Evolutionary conservation across 1,140 invertebrate species (phyloP), one percentile per base, ranked within the genome.

Genomic region (Bombus polaris): DNA sequence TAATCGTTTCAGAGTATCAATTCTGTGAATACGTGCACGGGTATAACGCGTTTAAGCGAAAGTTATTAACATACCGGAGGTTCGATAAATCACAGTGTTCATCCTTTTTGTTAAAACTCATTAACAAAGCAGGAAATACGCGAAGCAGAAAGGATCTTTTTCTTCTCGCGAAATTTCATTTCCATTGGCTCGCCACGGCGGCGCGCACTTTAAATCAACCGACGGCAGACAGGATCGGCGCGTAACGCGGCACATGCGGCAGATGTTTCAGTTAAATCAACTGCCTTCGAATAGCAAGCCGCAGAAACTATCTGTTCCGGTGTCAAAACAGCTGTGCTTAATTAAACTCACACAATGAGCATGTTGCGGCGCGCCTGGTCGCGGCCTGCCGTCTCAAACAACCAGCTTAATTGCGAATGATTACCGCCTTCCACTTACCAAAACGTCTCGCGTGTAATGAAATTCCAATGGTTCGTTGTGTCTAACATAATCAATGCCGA

Each of bases 181-280:
- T 87, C 74, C 85, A 72, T 32, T 28, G 72, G 57, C 37, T 53
- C 76, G 35, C n/a, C 53, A 32, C 22, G 72, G 78, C 66, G 66
- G 75, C 76, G 85, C 65, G 88, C 81, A 87, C 90, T 89, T 92
- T 92, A 92, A 92, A 92, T 92, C 90, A 92, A 90, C 74, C 77
- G 62, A 47, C 66, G 74, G 83, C 83, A 82, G 91, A 87, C 87
- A 87, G 87, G 68, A 65, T 76, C 79, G 78, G 88, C 88, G 82
- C 87, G 89, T 93, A 91, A 92, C 89, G 89, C 87, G 90, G 89
- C 92, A 89, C 77, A 87, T 90, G 93, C 91, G 81, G 93, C 93
- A 94, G 93, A 94, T 94, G 93, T 93, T 94, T 84, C 90, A 91
- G 90, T 93, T 94, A 94, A 94, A 94, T 94, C 92, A 94, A 93